A percentile compares a stretch with the other conserved stretches of the same genome.
phyloP scores from a whole-genome alignment of 2,113 vertebrate species.

The Ceratotherium simum region DNA sequence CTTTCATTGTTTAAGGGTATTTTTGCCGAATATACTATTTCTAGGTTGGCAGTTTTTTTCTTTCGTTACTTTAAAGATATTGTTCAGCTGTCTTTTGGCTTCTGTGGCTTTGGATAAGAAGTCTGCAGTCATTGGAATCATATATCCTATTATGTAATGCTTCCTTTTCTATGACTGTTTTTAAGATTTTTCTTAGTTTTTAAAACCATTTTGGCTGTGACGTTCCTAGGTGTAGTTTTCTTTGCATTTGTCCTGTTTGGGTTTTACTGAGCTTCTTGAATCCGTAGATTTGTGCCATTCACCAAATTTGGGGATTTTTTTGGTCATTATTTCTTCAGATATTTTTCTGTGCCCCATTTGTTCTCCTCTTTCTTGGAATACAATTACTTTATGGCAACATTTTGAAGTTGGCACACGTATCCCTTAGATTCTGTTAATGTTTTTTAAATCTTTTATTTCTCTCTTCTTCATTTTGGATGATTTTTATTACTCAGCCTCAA shows the following conservation, averaged over 20 bases:
- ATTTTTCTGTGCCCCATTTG: not conserved
- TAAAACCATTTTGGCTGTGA: not conserved
- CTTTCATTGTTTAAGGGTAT: not conserved
- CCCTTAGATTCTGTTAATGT: not conserved
- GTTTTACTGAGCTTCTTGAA: not conserved
- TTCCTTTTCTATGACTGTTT: not conserved
- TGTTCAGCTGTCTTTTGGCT: not conserved
- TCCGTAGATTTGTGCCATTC: not conserved
- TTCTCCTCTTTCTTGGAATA: not conserved
- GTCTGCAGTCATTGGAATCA: not conserved
- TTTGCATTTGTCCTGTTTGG: not conserved
- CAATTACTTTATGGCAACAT: not conserved
- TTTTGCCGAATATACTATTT: constrained; percentile 43
- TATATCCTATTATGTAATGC: not conserved
- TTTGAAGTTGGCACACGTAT: not conserved
- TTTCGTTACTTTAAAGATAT: not conserved
- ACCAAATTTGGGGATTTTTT: not conserved
- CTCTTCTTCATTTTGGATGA: not conserved
- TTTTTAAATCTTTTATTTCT: not conserved
- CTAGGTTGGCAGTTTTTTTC: not conserved
- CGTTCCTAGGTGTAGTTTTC: not conserved
- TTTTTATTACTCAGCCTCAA: constrained; percentile 18
- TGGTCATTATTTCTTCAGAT: not conserved
- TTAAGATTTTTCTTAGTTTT: constrained; percentile 2
- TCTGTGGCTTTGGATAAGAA: not conserved